Percentiles rank a stretch among this genome's conserved stretches.
These are phyloP conservation scores for Xenopus tropicalis DNA, from an alignment of 2,113 vertebrate genomes.

Conservation along the genomic window UCB_Xtro_10.0 CM004449.2:90622501-90623000, in stretches of 20 bases:
- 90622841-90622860: neutral
- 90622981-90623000: neutral
- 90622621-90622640: too few species aligned
- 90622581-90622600: too few species aligned
- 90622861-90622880: constrained; percentile 6
- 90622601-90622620: too few species aligned
- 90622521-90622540: too few species aligned
- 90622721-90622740: neutral
- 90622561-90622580: too few species aligned
- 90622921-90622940: neutral
- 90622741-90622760: neutral
- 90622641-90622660: too few species aligned
- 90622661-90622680: too few species aligned
- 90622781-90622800: neutral
- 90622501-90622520: too few species aligned
- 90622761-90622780: neutral
- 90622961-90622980: neutral
- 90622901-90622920: constrained; percentile 12
- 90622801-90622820: neutral
- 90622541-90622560: too few species aligned
- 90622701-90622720: neutral
- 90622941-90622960: neutral
- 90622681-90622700: too few species aligned
- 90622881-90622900: constrained; percentile 7
- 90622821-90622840: neutral